Evolutionary conservation across 2,888 invertebrate species (phyloP).

Genomic region (Folsomia candida): DNA sequence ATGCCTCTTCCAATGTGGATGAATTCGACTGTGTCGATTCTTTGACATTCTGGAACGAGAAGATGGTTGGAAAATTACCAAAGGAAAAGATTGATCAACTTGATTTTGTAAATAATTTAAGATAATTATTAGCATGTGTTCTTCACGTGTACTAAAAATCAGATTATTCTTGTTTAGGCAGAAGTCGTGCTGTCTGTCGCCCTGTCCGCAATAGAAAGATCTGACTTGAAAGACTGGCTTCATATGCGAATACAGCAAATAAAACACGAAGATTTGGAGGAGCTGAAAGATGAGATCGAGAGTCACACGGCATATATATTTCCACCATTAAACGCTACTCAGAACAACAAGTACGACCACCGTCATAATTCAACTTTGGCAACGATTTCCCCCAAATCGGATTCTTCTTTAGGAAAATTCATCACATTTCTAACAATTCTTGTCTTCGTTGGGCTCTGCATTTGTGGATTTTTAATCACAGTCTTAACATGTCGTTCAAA

Average conservation of each 20-base stretch:
- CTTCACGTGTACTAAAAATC: no score
- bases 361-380: background rate
- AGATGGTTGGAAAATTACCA: background rate
- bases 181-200: background rate
- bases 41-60: slow-evolving; percentile 1
- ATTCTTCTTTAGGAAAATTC: background rate
- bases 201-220: background rate
- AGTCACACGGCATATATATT: background rate
- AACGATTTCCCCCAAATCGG: background rate
- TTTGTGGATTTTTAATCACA: background rate
- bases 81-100: slow-evolving; percentile 1
- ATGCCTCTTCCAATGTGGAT: background rate
- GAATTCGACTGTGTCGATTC: background rate
- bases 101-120: slow-evolving; percentile 1
- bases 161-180: background rate
- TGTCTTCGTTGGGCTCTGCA: background rate
- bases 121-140: background rate
- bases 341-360: background rate
- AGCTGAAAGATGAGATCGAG: background rate
- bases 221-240: background rate
- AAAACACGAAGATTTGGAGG: background rate
- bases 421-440: background rate
- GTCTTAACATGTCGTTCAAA: background rate
- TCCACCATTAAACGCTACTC: no score
- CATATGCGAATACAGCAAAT: background rate